Base-by-base conservation (phyloP, 23 tunicate species). In the Oikopleura vanhoeffeni region DNA sequence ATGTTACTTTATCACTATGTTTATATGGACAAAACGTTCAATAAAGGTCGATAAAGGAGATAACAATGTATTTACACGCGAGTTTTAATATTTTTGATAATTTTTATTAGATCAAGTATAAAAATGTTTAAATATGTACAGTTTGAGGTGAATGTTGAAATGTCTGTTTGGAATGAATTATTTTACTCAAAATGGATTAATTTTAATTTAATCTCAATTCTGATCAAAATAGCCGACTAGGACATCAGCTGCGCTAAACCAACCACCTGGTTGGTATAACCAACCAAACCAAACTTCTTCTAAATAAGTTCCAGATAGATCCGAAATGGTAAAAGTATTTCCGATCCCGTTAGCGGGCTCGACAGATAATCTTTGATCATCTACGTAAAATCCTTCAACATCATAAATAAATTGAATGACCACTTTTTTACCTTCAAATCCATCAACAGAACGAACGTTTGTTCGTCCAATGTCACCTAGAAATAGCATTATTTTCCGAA, bases 261-360 rank as follows among this genome's bases (percentile, higher is more conserved):
- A 71, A 2, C 79, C 79, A 38, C 79, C 79, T 71, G 79, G 79
- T 3, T 18, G 36, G 79, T 71, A 71, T 2, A 2, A 18, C 79
- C 79, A 71, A 38, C 79, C 79, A 71, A 71, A 71, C 79, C 79
- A 71, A 38, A 71, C 34, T 30, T 71, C 79, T 71, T 71, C 79
- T 2, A 71, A 30, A 71, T 71, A 71, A 4, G 79, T 71, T 71
- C 79, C 79, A 30, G 27, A 18, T 13, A 71, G 2, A 2, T 71
- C 34, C 4, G 34, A 13, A 30, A 71, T 71, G 4, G 79, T 71
- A 30, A 71, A 71, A 13, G 79, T 71, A 30, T 71, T 71, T 18
- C 79, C 79, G 3, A 28, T 30, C 32, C 79, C 79, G 27, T 33
- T 13, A 24, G 79, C 34, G 35, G 79, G 79, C 32, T 28, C 34